A percentile compares a stretch with the other conserved stretches of the same genome.
Conservation (phyloP, 2,888 invertebrate genomes). For the Neoitamus cyanurus region DNA sequence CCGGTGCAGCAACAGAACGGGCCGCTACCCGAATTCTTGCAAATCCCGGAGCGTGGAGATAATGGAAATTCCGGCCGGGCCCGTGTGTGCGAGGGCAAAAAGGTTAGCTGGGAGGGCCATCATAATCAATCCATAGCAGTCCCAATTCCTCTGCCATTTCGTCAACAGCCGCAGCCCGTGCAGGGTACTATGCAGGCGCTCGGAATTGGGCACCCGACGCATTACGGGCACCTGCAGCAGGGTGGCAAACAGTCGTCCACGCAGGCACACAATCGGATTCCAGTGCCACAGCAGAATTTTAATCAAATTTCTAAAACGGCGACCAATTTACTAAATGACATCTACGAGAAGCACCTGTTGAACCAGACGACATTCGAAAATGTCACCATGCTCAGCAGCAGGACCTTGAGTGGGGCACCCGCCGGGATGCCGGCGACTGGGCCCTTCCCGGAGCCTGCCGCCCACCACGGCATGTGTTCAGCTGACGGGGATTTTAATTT, state of each 20-base stretch:
- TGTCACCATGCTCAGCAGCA: conserved; percentile 42
- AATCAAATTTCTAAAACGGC: conserved; percentile 63
- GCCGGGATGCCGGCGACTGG: neutral
- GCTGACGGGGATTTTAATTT: conserved; percentile 42
- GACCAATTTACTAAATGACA: conserved; percentile 61
- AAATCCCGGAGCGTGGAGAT: conserved; percentile 35
- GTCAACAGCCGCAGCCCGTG: conserved; percentile 43
- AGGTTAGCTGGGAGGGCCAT: conserved; percentile 11
- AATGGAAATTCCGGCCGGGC: conserved; percentile 46
- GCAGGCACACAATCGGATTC: conserved; percentile 44
- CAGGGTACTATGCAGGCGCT: conserved; percentile 41
- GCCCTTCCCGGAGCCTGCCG: neutral
- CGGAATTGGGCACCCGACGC: conserved; percentile 3
- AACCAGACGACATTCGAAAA: conserved; percentile 60
- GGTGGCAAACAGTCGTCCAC: conserved; percentile 38
- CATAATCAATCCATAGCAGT: conserved; percentile 57
- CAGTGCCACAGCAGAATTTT: conserved; percentile 56
- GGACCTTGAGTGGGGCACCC: conserved; percentile 15
- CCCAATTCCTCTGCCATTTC: conserved; percentile 55
- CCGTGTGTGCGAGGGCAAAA: neutral
- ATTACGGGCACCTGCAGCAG: conserved; percentile 49
- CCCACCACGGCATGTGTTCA: neutral
- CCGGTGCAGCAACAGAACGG: conserved; percentile 27
- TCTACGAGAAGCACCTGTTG: conserved; percentile 62
- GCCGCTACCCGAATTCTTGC: conserved; percentile 2